Base-by-base conservation (phyloP, 2,113 vertebrate genomes). In the Cisticola juncidis region DNA sequence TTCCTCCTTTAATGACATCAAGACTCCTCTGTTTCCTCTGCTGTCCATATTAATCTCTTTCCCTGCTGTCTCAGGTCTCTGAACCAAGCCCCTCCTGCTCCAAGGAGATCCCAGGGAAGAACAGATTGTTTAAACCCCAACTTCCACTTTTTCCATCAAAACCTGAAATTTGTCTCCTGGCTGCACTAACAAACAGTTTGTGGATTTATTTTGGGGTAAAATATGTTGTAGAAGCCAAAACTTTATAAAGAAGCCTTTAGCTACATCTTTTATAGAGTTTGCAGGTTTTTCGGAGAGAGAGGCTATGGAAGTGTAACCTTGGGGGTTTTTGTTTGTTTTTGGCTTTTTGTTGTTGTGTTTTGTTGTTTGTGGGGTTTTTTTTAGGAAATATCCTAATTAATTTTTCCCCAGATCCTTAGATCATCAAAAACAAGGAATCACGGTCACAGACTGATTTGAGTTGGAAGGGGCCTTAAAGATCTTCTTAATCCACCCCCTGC, bases 401-500 rank as follows among this genome's bases (percentile, higher is more conserved):
- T 80, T 88, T 83, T 82, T 26, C 14, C 66, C 51, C 25, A 7
- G 22, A 70, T 35, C 45, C 29, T 91, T 69, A 56, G 2, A n/a
- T 33, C 9, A 44, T n/a, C 71, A 78, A 79, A 54, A 90, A 25
- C 5, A 85, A 85, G 29, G 24, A 86, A 69, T 61, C 33, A 38
- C 0, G 23, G 3, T 7, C 45, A 9, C 26, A 28, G 33, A n/a
- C 2, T 12, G 18, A 15, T 53, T 61, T 69, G 18, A 8, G 26
- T 23, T 33, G 47, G 33, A 36, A 77, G 5, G 33, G 9, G 5
- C 6, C 5, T 51, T 3, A 69, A 51, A 23, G 2, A 4, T 3
- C 29, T 28, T 42, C 54, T 7, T 1, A 1, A 14, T 2, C 19
- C 29, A 33, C 2, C 0, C 12, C 28, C 6, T 33, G 42, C 53